A percentile compares a stretch with the other conserved stretches of the same genome.
Evolutionary conservation across 2,888 invertebrate genomes (phyloP).

Genomic region (Ornithoptera priamus): DNA sequence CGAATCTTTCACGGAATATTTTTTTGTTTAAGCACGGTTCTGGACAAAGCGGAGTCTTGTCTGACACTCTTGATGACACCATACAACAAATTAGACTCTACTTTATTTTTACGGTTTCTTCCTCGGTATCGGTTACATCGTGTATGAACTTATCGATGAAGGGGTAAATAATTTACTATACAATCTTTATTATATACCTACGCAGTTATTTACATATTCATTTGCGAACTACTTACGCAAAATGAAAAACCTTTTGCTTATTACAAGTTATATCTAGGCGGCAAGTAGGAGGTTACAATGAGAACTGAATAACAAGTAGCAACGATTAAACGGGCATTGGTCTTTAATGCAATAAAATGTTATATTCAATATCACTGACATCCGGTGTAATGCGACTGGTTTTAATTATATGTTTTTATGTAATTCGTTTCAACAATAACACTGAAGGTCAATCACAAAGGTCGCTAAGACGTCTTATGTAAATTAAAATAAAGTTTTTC

Average conservation of each 20-base stretch:
- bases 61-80: too few relatives aligned
- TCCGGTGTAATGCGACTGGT: constrained; percentile 45
- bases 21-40: too few relatives aligned
- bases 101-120: too few relatives aligned
- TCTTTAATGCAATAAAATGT: constrained; percentile 35
- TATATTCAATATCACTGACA: constrained; percentile 42
- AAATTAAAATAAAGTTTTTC: neutral
- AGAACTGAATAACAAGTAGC: neutral
- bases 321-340: constrained; percentile 33
- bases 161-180: too few relatives aligned
- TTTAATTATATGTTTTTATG: constrained; percentile 32
- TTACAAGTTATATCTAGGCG: neutral
- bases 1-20: too few relatives aligned
- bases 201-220: neutral
- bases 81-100: too few relatives aligned
- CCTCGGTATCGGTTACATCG: too few relatives aligned
- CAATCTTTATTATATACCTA: neutral
- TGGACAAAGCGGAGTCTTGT: too few relatives aligned
- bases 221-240: too few relatives aligned
- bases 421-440: neutral
- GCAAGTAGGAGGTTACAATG: neutral
- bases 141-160: too few relatives aligned
- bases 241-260: too few relatives aligned
- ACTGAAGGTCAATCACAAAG: neutral
- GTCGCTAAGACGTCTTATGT: neutral